Conservation (phyloP, 2,888 invertebrate species). For the Dichetophora obliterata region DNA sequence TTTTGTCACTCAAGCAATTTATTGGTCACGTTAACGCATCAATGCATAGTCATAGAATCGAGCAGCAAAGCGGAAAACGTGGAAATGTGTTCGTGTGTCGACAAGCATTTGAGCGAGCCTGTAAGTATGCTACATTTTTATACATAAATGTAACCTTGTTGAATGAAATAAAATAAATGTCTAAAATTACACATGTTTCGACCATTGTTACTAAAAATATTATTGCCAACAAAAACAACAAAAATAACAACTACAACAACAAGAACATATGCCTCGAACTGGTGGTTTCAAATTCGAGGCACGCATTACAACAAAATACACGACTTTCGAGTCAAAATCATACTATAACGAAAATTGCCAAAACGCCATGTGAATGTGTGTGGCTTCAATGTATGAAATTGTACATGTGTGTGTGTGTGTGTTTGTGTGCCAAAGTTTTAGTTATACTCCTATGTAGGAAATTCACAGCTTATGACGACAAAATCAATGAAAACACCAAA, state of each 20-base stretch:
- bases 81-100: no score
- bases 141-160: background rate
- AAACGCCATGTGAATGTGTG: background rate
- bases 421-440: background rate
- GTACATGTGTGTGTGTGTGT: no score
- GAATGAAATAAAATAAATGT: conserved; percentile 35
- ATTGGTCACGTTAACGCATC: conserved; percentile 30
- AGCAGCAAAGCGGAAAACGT: background rate
- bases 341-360: background rate
- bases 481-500: conserved; percentile 24
- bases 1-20: conserved; percentile 17
- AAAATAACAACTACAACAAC: background rate
- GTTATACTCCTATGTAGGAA: background rate
- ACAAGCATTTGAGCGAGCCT: conserved; percentile 6
- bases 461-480: conserved; percentile 32
- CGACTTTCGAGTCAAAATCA: background rate
- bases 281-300: conserved; percentile 32
- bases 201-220: conserved; percentile 39
- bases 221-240: conserved; percentile 16
- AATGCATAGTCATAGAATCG: background rate
- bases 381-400: no score
- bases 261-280: background rate
- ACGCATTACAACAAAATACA: conserved; percentile 20
- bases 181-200: conserved; percentile 36
- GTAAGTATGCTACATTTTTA: conserved; percentile 11